These are phyloP conservation scores for Dasysyrphus tricinctus DNA, from an alignment of 2,888 invertebrate genomes.

Conservation along the genomic window DNA sequence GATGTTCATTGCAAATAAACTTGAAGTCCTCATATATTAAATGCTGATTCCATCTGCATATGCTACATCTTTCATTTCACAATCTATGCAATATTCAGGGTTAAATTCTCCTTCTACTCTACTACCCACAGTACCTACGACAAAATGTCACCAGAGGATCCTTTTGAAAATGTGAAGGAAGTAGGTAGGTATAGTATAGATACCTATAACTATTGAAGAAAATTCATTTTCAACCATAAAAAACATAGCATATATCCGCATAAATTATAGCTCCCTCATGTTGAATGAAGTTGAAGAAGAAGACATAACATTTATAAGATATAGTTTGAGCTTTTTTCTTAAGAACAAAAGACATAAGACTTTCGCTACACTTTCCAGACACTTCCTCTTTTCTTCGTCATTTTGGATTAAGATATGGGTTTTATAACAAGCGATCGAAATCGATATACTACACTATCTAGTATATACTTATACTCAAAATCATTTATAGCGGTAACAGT, in stretches of 20 bases:
- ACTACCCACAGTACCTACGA: background rate
- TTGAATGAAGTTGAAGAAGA: slow-evolving; percentile 24
- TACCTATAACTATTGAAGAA: slow-evolving; percentile 8
- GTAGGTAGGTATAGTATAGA: background rate
- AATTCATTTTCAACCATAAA: slow-evolving; percentile 28
- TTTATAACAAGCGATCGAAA: slow-evolving; percentile 45
- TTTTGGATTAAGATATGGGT: slow-evolving; percentile 2
- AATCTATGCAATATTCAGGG: background rate
- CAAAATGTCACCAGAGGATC: slow-evolving; percentile 30
- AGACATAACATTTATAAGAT: slow-evolving; percentile 3
- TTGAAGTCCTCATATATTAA: background rate
- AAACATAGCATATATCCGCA: slow-evolving; percentile 21
- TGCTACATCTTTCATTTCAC: background rate
- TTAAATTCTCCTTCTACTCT: too few relatives aligned
- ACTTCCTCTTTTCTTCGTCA: slow-evolving; percentile 12
- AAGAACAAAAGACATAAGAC: slow-evolving; percentile 43
- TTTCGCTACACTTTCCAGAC: slow-evolving; percentile 26
- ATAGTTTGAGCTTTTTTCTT: background rate
- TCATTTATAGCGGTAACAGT: slow-evolving; percentile 15
- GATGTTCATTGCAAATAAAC: background rate
- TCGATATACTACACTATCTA: slow-evolving; percentile 47
- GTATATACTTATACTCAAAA: background rate
- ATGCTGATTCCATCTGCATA: background rate
- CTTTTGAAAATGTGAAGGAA: background rate
- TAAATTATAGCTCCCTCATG: slow-evolving; percentile 49